Percentiles rank a stretch among this genome's conserved stretches.
Evolutionary conservation across 2,888 invertebrate species (phyloP).

Genomic region (Tolmerus cingulatus): DNA sequence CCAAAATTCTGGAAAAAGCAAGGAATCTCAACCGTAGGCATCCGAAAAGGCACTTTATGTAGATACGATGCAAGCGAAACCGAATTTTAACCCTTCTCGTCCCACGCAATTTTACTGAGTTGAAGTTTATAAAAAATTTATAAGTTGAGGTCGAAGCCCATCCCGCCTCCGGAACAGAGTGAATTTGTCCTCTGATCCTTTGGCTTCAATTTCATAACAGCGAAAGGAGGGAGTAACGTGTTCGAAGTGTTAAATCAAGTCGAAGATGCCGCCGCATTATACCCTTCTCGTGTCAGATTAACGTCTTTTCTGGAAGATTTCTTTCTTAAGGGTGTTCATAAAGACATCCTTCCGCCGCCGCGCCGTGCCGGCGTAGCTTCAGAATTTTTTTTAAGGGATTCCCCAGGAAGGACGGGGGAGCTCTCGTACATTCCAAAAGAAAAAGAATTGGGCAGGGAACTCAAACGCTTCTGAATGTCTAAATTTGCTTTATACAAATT

Average conservation of each 20-base stretch:
- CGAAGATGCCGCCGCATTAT: constrained; percentile 2
- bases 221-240: not conserved
- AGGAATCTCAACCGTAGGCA: not conserved
- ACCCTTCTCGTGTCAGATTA: constrained; percentile 13
- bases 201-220: not conserved
- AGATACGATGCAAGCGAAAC: not conserved
- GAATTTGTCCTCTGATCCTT: not conserved
- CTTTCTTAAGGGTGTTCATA: not conserved
- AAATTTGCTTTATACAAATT: not conserved
- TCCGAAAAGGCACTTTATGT: not conserved
- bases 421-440: not conserved
- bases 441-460: not conserved
- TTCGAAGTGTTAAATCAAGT: constrained; percentile 21
- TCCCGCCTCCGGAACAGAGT: not conserved
- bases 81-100: not conserved
- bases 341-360: not conserved
- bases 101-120: not conserved
- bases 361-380: not conserved
- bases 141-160: not conserved
- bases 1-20: not conserved
- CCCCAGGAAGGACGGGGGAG: not conserved
- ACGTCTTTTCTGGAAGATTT: not conserved
- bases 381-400: not conserved
- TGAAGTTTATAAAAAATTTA: not conserved
- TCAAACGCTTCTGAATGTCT: not conserved